A percentile compares a stretch with the other conserved stretches of the same genome.
Evolutionary conservation across 2,888 invertebrate genomes (phyloP).

Genomic region (Mythimna loreyi): DNA sequence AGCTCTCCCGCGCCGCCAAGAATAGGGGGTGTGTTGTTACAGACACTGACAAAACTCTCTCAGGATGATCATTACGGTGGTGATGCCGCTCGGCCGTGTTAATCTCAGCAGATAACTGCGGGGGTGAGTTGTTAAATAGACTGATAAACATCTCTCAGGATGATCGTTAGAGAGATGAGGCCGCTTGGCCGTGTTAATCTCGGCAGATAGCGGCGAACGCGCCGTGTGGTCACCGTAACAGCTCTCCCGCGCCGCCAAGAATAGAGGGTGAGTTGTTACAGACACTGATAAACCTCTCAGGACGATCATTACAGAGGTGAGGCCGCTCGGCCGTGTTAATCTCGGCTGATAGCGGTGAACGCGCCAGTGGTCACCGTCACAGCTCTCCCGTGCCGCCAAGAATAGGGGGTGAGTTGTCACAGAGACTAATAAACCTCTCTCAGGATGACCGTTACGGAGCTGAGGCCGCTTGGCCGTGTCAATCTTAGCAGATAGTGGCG

Average conservation of each 20-base stretch:
- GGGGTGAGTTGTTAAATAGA: too few species aligned
- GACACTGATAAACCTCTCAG: too few species aligned
- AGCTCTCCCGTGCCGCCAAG: conserved; percentile 77
- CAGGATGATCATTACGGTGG: not conserved
- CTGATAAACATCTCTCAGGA: too few species aligned
- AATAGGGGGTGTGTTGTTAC: conserved; percentile 74
- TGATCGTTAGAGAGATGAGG: too few species aligned
- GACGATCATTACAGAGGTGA: too few species aligned
- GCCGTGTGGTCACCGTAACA: conserved; percentile 78
- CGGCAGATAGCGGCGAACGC: conserved; percentile 88
- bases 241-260: conserved; percentile 78
- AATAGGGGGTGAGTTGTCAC: conserved; percentile 75
- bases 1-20: conserved; percentile 78
- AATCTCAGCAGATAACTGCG: conserved; percentile 85
- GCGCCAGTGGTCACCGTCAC: conserved; percentile 78
- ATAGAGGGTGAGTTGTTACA: conserved; percentile 28
- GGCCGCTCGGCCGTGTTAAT: conserved; percentile 80
- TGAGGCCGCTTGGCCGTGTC: conserved; percentile 88
- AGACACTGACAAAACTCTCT: not conserved
- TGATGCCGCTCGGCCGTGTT: conserved; percentile 89
- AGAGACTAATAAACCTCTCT: not conserved
- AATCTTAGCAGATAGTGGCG: conserved; percentile 88
- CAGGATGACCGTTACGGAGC: too few species aligned
- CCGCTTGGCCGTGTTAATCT: conserved; percentile 82
- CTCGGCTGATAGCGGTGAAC: conserved; percentile 88